Percentiles rank a stretch among this genome's conserved stretches.
These are phyloP conservation scores for Antennarius striatus DNA, from an alignment of 2,113 vertebrate genomes.

Conservation along the genomic window DNA sequence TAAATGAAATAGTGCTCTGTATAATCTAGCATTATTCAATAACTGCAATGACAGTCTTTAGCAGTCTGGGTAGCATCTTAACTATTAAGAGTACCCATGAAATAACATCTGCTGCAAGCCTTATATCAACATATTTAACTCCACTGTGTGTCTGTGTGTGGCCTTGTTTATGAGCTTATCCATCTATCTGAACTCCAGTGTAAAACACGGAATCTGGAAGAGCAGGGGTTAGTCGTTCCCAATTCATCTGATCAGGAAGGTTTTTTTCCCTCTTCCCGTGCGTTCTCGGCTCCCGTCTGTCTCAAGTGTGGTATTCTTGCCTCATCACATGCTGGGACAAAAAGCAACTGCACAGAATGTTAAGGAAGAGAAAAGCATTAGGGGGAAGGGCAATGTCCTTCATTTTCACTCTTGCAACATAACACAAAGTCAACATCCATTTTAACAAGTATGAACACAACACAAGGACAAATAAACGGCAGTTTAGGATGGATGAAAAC, in stretches of 20 bases:
- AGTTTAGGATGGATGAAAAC: constrained; percentile 5
- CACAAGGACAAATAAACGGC: not conserved
- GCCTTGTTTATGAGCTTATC: constrained; percentile 8
- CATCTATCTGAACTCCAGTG: not conserved
- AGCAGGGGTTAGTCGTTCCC: constrained; percentile 40
- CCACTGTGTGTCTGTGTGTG: constrained; percentile 13
- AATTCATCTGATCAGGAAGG: constrained; percentile 37
- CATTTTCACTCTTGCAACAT: constrained; percentile 26
- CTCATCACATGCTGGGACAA: constrained; percentile 69
- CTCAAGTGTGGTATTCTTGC: constrained; percentile 66
- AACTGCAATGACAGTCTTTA: not conserved
- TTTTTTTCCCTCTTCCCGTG: constrained; percentile 47
- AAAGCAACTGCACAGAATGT: constrained; percentile 54
- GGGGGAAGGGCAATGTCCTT: constrained; percentile 29
- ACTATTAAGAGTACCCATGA: not conserved
- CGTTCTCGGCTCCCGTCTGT: constrained; percentile 60
- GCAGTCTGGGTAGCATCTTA: not conserved
- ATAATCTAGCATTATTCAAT: not conserved
- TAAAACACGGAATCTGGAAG: constrained; percentile 24
- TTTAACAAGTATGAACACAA: constrained; percentile 11
- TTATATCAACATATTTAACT: not conserved
- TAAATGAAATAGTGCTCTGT: not conserved
- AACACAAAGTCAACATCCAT: constrained; percentile 14
- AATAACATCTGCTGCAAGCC: not conserved
- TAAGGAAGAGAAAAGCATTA: constrained; percentile 11